Conservation (phyloP, 2,888 invertebrate genomes). For the Melanchra persicariae region DNA sequence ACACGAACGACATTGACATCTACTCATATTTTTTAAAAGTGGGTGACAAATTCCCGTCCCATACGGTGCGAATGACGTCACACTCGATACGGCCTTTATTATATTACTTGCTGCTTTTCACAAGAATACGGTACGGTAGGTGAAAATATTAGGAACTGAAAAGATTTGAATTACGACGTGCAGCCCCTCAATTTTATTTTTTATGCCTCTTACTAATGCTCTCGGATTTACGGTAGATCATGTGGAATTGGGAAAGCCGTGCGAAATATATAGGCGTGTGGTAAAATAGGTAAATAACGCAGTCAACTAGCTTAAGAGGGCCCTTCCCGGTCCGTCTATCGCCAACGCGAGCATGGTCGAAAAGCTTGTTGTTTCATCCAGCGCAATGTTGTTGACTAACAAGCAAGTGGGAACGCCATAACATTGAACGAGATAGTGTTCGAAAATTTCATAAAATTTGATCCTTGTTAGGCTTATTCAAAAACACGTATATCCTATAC, state of each 20-base stretch:
- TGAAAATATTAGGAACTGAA: slow-evolving; percentile 37
- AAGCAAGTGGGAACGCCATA: too few species aligned
- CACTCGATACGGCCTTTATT: slow-evolving; percentile 47
- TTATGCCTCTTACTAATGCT: slow-evolving; percentile 37
- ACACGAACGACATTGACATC: neutral
- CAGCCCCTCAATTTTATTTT: slow-evolving; percentile 25
- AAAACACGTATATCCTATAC: too few species aligned
- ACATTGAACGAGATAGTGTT: too few species aligned
- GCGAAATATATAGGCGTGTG: neutral
- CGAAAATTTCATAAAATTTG: too few species aligned
- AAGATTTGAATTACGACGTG: slow-evolving; percentile 25
- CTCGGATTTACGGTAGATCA: slow-evolving; percentile 36
- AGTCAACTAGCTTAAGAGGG: too few species aligned
- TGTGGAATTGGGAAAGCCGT: slow-evolving; percentile 5
- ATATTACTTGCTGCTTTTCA: slow-evolving; percentile 36
- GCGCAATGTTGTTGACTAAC: too few species aligned
- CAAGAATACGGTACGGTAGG: slow-evolving; percentile 8
- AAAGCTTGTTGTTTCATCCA: too few species aligned
- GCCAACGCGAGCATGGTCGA: too few species aligned
- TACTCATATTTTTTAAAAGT: slow-evolving; percentile 41
- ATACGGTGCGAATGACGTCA: slow-evolving; percentile 24
- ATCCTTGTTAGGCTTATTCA: too few species aligned
- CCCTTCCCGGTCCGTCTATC: too few species aligned
- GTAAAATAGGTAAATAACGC: too few species aligned
- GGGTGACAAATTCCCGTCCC: slow-evolving; percentile 29